Conservation (phyloP, 2,888 invertebrate genomes). For the Platypus cylindrus region DNA sequence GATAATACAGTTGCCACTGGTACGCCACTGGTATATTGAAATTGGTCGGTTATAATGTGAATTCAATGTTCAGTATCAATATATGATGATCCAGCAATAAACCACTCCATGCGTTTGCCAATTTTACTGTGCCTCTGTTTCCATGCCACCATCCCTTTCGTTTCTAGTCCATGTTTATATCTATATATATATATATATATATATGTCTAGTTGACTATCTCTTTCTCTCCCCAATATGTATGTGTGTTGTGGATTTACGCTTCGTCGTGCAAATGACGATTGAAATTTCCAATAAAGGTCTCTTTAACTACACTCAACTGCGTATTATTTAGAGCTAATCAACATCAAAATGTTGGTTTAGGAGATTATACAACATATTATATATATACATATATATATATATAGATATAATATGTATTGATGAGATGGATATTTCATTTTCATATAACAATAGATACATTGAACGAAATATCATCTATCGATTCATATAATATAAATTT, state of each 20-base stretch:
- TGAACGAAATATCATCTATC: too few species aligned
- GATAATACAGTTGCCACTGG: too few species aligned
- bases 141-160: too few species aligned
- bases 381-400: too few species aligned
- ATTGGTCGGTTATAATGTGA: constrained; percentile 8
- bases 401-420: too few species aligned
- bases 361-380: constrained; percentile 8
- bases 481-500: too few species aligned
- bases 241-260: constrained; percentile 12
- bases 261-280: constrained; percentile 13
- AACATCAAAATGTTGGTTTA: constrained; percentile 14
- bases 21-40: too few species aligned
- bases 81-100: constrained; percentile 14
- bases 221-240: too few species aligned
- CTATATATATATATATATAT: too few species aligned
- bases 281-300: constrained; percentile 14
- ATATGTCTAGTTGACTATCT: too few species aligned
- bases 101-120: constrained; percentile 15
- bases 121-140: constrained; percentile 17
- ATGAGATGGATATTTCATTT: constrained; percentile 8
- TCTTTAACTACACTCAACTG: constrained; percentile 12
- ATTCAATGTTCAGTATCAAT: constrained; percentile 11
- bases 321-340: constrained; percentile 14
- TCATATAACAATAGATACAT: too few species aligned
- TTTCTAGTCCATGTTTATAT: too few species aligned